Conservation (phyloP, 2,797 vertebrate genomes). For the Limnodromus scolopaceus region DNA sequence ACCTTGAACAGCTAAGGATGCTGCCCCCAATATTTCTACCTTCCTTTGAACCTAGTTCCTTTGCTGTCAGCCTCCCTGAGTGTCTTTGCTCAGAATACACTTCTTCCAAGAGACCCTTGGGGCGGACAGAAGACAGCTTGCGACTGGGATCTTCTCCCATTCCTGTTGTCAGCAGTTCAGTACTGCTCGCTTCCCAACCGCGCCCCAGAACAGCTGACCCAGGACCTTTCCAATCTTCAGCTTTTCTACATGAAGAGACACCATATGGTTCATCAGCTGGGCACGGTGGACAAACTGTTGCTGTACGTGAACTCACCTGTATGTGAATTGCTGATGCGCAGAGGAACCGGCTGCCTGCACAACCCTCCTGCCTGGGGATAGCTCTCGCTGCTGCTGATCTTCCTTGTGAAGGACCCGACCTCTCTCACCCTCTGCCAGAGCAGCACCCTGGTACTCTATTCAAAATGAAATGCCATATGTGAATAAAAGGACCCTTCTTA, state of each 20-base stretch:
- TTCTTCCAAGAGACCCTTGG: not conserved
- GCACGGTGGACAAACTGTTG: slow-evolving; percentile 2
- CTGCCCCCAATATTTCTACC: not conserved
- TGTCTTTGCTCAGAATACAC: not conserved
- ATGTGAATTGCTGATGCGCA: not conserved
- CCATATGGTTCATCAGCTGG: slow-evolving; percentile 52
- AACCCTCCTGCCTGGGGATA: not conserved
- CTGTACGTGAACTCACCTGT: slow-evolving; percentile 48
- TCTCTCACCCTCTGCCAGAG: slow-evolving; percentile 31
- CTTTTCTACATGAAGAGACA: slow-evolving; percentile 30
- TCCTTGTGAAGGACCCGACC: not conserved
- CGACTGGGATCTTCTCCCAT: not conserved
- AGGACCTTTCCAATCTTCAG: slow-evolving; percentile 5
- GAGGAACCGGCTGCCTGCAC: not conserved
- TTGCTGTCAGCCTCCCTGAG: not conserved
- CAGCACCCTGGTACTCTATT: slow-evolving; percentile 37
- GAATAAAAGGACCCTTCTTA: slow-evolving; percentile 34
- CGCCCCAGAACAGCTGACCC: slow-evolving; percentile 20
- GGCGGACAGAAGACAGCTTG: slow-evolving; percentile 5
- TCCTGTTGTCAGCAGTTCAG: not conserved
- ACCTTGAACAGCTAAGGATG: not conserved
- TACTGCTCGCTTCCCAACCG: not conserved
- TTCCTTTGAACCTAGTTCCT: not conserved
- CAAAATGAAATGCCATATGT: slow-evolving; percentile 53
- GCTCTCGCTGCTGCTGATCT: not conserved